A percentile compares a stretch with the other conserved stretches of the same genome.
These are phyloP conservation scores for Sebastes taczanowskii DNA, from an alignment of 2,797 vertebrate genomes.

Conservation along the genomic window DNA sequence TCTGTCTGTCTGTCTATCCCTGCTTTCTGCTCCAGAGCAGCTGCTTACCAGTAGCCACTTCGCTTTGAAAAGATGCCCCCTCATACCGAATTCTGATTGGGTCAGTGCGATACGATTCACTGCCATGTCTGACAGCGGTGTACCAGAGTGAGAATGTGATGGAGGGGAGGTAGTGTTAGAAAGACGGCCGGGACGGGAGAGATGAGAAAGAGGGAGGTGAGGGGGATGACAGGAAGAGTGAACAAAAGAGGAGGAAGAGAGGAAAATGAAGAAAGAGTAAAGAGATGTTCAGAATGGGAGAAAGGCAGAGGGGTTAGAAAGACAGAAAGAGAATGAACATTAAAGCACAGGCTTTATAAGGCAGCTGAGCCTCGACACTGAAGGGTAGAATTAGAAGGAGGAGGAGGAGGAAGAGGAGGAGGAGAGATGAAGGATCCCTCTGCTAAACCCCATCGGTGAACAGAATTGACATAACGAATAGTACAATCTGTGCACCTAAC, in stretches of 20 bases:
- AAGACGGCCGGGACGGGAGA: background rate
- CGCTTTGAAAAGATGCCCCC: constrained; percentile 37
- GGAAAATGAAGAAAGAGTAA: background rate
- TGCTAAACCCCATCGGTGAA: constrained; percentile 25
- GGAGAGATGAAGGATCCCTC: constrained; percentile 23
- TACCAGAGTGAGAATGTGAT: constrained; percentile 36
- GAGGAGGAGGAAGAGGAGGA: background rate
- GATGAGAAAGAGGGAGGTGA: background rate
- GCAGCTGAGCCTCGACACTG: constrained; percentile 33
- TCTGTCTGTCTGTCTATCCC: background rate
- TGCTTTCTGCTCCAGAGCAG: constrained; percentile 48
- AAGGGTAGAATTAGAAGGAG: constrained; percentile 11
- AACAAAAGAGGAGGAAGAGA: background rate
- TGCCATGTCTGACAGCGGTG: constrained; percentile 45
- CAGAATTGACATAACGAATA: constrained; percentile 30
- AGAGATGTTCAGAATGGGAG: background rate
- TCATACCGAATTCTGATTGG: constrained; percentile 56
- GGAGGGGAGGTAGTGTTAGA: constrained; percentile 11
- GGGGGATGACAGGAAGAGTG: background rate
- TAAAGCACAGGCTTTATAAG: constrained; percentile 36
- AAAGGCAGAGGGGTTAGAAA: background rate
- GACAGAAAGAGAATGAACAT: constrained; percentile 17
- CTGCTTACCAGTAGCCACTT: constrained; percentile 40
- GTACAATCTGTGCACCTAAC: constrained; percentile 28
- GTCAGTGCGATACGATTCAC: constrained; percentile 44